Conservation (phyloP, 2,797 vertebrate genomes). For the Dromococcyx pavoninus region DNA sequence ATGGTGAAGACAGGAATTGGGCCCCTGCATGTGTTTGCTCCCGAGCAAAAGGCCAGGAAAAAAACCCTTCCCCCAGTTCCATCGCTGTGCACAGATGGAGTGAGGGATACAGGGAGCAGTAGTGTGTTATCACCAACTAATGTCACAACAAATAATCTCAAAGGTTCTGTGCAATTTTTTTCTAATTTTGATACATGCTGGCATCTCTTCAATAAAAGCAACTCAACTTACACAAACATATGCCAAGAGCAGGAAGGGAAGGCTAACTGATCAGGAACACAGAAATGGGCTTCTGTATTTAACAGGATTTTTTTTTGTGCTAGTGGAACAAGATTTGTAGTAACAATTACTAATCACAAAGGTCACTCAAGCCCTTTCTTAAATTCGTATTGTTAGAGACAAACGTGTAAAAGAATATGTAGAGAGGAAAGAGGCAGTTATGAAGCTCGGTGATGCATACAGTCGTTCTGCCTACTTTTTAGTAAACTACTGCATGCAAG, state of each 20-base stretch:
- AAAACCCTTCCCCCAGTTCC: neutral
- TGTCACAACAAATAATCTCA: neutral
- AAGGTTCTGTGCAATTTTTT: neutral
- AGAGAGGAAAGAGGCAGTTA: neutral
- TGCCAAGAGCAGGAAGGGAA: neutral
- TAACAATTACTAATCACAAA: neutral
- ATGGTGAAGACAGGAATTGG: neutral
- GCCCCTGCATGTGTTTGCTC: neutral
- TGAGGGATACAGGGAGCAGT: neutral
- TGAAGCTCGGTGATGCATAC: fast-evolving
- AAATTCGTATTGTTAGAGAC: neutral
- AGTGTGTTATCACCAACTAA: neutral
- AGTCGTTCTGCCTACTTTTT: neutral
- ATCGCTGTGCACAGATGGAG: neutral
- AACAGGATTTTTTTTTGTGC: neutral
- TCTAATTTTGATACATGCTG: neutral
- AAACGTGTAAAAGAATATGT: neutral
- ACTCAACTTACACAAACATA: neutral
- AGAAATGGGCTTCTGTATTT: neutral
- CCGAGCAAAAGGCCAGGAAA: neutral
- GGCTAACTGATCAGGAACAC: neutral
- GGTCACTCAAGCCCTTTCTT: neutral
- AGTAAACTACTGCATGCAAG: neutral
- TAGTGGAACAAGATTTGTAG: neutral
- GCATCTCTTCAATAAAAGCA: neutral